phyloP scores from a whole-genome alignment of 2,797 vertebrate species.

The Discoglossus pictus region DNA sequence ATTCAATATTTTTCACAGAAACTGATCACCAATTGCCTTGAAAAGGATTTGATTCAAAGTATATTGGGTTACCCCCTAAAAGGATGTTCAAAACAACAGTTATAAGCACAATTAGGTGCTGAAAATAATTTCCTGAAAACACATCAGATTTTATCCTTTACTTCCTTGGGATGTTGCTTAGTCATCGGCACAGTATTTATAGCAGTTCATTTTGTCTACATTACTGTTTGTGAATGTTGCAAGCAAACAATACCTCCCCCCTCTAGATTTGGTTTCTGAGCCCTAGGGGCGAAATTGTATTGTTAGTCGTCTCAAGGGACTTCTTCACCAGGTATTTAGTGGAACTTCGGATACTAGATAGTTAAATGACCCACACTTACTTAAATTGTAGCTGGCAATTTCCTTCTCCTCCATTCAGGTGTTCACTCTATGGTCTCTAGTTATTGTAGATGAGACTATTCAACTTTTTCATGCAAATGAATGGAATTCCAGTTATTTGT shows the following conservation, averaged over 20 bases:
- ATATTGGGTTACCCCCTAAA: too few species aligned
- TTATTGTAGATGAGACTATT: conserved; percentile 40
- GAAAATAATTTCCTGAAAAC: too few species aligned
- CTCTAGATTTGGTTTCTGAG: background rate
- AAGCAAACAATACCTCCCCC: background rate
- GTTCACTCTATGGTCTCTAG: conserved; percentile 37
- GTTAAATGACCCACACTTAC: conserved; percentile 17
- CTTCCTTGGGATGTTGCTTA: too few species aligned
- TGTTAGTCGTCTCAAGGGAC: background rate
- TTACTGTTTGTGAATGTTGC: background rate
- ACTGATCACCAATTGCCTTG: too few species aligned
- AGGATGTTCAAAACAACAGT: too few species aligned
- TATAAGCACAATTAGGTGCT: too few species aligned
- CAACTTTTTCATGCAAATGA: conserved; percentile 34
- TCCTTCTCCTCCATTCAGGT: conserved; percentile 30
- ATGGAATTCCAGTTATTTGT: conserved; percentile 41
- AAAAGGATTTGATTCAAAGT: too few species aligned
- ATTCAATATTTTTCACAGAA: too few species aligned
- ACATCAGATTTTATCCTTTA: too few species aligned
- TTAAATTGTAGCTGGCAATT: conserved; percentile 23
- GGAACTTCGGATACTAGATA: conserved; percentile 8
- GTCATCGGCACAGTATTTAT: background rate
- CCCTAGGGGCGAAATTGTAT: background rate
- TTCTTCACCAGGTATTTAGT: background rate
- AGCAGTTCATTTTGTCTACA: background rate